A percentile compares a stretch with the other conserved stretches of the same genome.
Conservation (phyloP, 1,140 invertebrate genomes). For the Aleiodes sp. region DNA sequence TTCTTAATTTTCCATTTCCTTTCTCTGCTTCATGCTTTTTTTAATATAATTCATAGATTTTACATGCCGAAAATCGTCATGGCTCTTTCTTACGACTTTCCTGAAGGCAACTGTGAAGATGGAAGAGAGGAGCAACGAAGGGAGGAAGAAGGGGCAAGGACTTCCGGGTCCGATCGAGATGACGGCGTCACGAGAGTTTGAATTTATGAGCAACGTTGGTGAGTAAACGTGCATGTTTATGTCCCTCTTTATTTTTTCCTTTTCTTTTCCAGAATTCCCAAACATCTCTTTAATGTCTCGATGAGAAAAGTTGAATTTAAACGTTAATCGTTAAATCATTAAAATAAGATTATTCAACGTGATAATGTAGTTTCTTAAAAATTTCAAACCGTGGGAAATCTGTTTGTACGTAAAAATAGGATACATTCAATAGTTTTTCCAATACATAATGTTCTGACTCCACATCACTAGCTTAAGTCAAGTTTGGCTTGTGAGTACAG, state of each 20-base stretch:
- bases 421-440: background rate
- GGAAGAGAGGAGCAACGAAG: too few species aligned
- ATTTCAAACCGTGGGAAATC: background rate
- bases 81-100: too few species aligned
- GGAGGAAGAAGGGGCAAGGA: too few species aligned
- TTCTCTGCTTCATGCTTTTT: too few species aligned
- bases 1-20: background rate
- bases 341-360: background rate
- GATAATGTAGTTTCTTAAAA: background rate
- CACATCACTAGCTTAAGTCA: conserved; percentile 14
- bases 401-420: too few species aligned
- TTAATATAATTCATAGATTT: too few species aligned
- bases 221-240: background rate
- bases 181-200: background rate
- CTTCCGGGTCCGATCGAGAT: conserved; percentile 6
- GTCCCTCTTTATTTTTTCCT: background rate
- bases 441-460: background rate
- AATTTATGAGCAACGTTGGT: background rate
- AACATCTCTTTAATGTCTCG: background rate
- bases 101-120: too few species aligned
- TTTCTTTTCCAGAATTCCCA: background rate
- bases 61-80: too few species aligned
- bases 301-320: background rate
- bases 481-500: background rate
- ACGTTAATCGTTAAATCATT: background rate